Percentiles rank a stretch among this genome's conserved stretches.
Conservation (phyloP, 2,113 vertebrate species). For the Nibea albiflora region DNA sequence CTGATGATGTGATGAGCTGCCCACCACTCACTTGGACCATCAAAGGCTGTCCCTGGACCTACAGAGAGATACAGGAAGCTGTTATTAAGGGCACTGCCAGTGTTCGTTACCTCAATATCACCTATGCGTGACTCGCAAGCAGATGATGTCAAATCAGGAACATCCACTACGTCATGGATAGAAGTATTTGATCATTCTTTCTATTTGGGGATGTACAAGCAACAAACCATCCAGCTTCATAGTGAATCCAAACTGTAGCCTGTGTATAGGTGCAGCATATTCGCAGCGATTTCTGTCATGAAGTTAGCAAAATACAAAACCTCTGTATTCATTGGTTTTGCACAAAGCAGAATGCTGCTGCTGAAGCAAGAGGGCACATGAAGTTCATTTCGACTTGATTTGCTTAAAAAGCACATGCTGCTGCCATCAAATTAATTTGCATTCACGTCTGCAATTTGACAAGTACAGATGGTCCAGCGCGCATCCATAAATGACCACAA, state of each 20-base stretch:
- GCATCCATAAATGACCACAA: constrained; percentile 25
- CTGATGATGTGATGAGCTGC: constrained; percentile 97
- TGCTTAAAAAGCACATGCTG: constrained; percentile 8
- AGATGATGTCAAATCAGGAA: constrained; percentile 19
- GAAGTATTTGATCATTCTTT: constrained; percentile 15
- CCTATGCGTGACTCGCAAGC: background rate
- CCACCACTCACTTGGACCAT: constrained; percentile 99
- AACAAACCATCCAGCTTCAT: background rate
- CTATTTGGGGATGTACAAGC: constrained; percentile 10
- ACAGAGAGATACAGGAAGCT: constrained; percentile 29
- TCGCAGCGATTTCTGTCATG: background rate
- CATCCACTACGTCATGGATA: constrained; percentile 2
- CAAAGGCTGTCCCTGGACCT: constrained; percentile 97
- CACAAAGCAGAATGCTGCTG: background rate
- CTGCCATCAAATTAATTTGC: background rate
- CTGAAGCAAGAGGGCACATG: background rate
- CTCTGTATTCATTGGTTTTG: background rate
- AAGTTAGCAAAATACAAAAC: constrained; percentile 17
- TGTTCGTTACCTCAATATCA: background rate
- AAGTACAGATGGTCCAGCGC: background rate
- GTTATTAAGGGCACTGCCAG: constrained; percentile 32
- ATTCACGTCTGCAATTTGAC: constrained; percentile 15
- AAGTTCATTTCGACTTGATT: background rate
- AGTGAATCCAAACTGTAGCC: background rate
- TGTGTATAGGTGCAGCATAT: background rate